Conservation (phyloP, 1,140 invertebrate species). For the Drosophila triauraria region DNA sequence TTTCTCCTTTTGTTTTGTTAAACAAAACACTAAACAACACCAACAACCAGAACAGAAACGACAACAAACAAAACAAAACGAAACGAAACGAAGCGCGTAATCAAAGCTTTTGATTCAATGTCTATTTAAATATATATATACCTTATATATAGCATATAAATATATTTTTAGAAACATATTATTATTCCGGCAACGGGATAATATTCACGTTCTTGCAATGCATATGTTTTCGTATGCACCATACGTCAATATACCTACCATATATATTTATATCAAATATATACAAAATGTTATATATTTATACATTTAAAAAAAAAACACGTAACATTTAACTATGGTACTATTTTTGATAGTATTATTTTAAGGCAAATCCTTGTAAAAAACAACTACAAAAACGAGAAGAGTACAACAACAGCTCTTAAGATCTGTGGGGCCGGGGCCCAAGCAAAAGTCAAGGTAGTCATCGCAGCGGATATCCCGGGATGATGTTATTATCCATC, state of each 20-base stretch:
- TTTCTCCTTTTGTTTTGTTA: slow-evolving; percentile 79
- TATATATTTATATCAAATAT: slow-evolving; percentile 63
- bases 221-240: slow-evolving; percentile 85
- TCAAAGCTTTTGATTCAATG: slow-evolving; percentile 80
- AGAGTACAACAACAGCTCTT: slow-evolving; percentile 42
- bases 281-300: slow-evolving; percentile 78
- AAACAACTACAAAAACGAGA: slow-evolving; percentile 69
- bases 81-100: slow-evolving; percentile 63
- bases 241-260: slow-evolving; percentile 69
- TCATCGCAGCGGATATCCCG: slow-evolving; percentile 22
- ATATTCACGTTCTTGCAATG: slow-evolving; percentile 81
- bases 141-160: slow-evolving; percentile 81
- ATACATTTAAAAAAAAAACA: slow-evolving; percentile 56
- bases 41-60: slow-evolving; percentile 53
- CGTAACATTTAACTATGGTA: slow-evolving; percentile 78
- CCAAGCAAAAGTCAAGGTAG: slow-evolving; percentile 6
- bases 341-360: slow-evolving; percentile 84
- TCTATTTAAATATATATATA: slow-evolving; percentile 80
- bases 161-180: slow-evolving; percentile 84
- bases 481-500: slow-evolving; percentile 15
- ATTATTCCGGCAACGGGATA: slow-evolving; percentile 78
- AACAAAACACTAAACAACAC: slow-evolving; percentile 77
- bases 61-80: slow-evolving; percentile 53
- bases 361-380: slow-evolving; percentile 79
- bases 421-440: slow-evolving; percentile 19